Percentiles rank a stretch among this genome's conserved stretches.
These are phyloP conservation scores for Terebella lapidaria DNA, from an alignment of 2,888 invertebrate genomes.

Conservation along the genomic window DNA sequence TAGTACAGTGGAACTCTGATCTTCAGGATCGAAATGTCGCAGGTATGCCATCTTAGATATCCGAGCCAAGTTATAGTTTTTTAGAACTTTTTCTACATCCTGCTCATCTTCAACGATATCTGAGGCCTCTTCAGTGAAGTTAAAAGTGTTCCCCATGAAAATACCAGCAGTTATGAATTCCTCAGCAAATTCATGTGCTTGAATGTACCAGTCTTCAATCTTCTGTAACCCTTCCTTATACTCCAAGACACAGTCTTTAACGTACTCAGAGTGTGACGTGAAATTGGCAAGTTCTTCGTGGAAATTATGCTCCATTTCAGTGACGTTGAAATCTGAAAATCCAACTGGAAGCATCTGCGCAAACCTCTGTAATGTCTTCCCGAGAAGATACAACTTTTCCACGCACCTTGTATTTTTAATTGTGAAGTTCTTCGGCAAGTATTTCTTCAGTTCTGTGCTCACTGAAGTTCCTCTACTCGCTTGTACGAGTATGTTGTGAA, in stretches of 20 bases:
- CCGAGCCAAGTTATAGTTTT: constrained; percentile 10
- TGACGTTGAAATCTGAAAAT: too few species aligned
- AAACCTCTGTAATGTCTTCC: too few species aligned
- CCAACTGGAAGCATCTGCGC: too few species aligned
- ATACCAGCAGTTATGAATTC: background rate
- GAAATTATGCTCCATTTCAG: too few species aligned
- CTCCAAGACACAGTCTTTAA: constrained; percentile 8
- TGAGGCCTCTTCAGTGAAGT: constrained; percentile 14
- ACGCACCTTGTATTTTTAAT: background rate
- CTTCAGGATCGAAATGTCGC: constrained; percentile 17
- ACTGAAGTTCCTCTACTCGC: too few species aligned
- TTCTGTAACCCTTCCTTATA: constrained; percentile 4
- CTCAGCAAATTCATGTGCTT: background rate
- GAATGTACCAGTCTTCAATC: constrained; percentile 2
- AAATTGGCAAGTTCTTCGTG: background rate
- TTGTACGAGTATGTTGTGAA: background rate
- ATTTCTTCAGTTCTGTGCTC: too few species aligned
- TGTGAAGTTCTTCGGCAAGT: background rate
- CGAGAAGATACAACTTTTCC: too few species aligned
- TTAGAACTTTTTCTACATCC: constrained; percentile 6
- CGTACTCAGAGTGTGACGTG: constrained; percentile 3
- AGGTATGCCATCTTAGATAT: constrained; percentile 15
- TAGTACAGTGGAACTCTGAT: constrained; percentile 7
- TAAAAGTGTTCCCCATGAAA: constrained; percentile 1
- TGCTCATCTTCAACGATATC: constrained; percentile 12